Conservation (phyloP, 2,113 vertebrate genomes). For the Hassar affinis region DNA sequence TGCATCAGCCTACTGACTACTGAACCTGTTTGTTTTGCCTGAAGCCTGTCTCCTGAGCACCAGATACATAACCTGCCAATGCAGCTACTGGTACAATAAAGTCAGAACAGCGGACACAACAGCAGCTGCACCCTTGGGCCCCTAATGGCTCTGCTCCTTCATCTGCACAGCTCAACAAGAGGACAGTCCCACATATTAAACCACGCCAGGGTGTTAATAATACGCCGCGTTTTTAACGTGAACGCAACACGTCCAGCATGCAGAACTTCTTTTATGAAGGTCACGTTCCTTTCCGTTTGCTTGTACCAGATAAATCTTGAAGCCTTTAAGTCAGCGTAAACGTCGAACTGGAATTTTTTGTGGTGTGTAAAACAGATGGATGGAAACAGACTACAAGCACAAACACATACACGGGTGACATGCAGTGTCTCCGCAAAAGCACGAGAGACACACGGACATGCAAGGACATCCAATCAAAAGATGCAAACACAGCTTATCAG, state of each 20-base stretch:
- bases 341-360: no score
- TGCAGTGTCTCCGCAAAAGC: slow-evolving; percentile 36
- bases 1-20: background rate
- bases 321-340: no score
- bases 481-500: slow-evolving; percentile 36
- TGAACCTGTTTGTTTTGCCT: background rate
- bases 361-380: slow-evolving; percentile 13
- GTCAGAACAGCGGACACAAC: background rate
- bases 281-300: background rate
- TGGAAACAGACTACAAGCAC: slow-evolving; percentile 17
- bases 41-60: background rate
- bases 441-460: slow-evolving; percentile 51
- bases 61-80: background rate
- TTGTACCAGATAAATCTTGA: background rate
- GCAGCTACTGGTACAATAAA: background rate
- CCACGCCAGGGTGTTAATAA: background rate
- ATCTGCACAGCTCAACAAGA: background rate
- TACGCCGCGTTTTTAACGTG: background rate
- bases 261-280: background rate
- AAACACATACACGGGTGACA: slow-evolving; percentile 41
- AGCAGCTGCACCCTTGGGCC: background rate
- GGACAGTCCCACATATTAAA: background rate
- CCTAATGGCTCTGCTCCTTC: background rate
- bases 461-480: slow-evolving; percentile 30
- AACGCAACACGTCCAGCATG: background rate